Base-by-base conservation (phyloP, 2,797 vertebrate genomes). In the Sciurus vulgaris region DNA sequence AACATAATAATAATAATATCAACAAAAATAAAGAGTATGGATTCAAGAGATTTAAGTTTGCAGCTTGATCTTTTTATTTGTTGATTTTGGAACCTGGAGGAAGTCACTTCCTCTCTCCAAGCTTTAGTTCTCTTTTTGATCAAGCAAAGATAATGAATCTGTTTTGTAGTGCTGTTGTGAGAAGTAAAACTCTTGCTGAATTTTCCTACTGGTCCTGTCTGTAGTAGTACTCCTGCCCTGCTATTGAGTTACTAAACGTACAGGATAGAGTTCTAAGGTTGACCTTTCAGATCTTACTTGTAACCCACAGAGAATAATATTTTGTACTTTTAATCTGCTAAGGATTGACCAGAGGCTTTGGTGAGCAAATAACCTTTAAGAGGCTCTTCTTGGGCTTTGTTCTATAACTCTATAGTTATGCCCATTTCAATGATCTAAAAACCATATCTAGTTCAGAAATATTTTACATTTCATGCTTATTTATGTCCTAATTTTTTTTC, bases 401-500 rank as follows among this genome's bases (percentile, higher is more conserved):
- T 79, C 54, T 78, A 59, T 65, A 73, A 78, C 33, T 67, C 17
- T 54, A 30, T 56, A 87, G 84, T 86, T 91, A n/a, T 76, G 5
- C 51, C 11, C n/a, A 69, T 35, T 72, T 67, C 20, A 93, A 79
- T 77, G 51, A 70, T 76, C 51, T 83, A 86, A 63, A 2, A 17
- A 67, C 44, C 14, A 44, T 76, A 73, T 56, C 41, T 86, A 81
- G 14, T 61, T 95, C 7, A 54, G 9, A 15, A 33, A 3, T 77
- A 76, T 81, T 93, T 89, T 77, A 79, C 4, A 74, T 91, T 93
- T 89, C 85, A 92, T 91, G 38, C n/a, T 96, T 81, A 91, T 89
- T 97, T 92, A 84, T 89, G 33, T 33, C 70, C 26, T 77, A 77
- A 87, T 65, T 79, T 90, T 76, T 96, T 83, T 93, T 95, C 94